A percentile compares a stretch with the other conserved stretches of the same genome.
These are phyloP conservation scores for Heterocephalus glaber DNA, from an alignment of 2,113 vertebrate species.

Conservation along the genomic window DNA sequence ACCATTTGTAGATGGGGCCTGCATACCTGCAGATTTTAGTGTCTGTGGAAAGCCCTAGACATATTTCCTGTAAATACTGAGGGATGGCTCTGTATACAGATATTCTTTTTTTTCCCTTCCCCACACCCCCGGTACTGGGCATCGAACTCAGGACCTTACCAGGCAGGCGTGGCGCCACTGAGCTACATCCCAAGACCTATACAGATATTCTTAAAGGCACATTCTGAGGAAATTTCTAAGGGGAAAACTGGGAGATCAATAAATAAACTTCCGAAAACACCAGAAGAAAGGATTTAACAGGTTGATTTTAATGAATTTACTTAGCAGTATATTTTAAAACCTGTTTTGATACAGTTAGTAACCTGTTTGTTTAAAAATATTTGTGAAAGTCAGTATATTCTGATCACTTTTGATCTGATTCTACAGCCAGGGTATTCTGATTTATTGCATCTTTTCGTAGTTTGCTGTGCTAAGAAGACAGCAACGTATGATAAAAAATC, in stretches of 20 bases:
- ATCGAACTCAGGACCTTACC: no score
- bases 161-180: no score
- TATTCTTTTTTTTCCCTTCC: background rate
- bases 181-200: no score
- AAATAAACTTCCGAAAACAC: background rate
- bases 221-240: background rate
- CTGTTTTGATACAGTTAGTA: background rate
- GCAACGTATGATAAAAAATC: constrained; percentile 98
- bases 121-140: no score
- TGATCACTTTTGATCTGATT: constrained; percentile 5
- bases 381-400: background rate
- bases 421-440: background rate
- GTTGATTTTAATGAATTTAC: background rate
- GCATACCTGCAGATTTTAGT: background rate
- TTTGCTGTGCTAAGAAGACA: constrained; percentile 90
- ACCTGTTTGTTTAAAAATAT: background rate
- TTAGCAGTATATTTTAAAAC: constrained; percentile 33
- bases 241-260: background rate
- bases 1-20: background rate
- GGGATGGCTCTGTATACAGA: background rate
- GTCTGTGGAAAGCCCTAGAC: background rate
- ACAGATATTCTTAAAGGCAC: background rate
- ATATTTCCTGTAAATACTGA: background rate
- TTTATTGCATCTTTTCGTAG: constrained; percentile 76
- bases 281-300: background rate